A percentile compares a stretch with the other conserved stretches of the same genome.
These are phyloP conservation scores for Drosophila acutilabella DNA, from an alignment of 2,888 invertebrate species.

Conservation along the genomic window DNA sequence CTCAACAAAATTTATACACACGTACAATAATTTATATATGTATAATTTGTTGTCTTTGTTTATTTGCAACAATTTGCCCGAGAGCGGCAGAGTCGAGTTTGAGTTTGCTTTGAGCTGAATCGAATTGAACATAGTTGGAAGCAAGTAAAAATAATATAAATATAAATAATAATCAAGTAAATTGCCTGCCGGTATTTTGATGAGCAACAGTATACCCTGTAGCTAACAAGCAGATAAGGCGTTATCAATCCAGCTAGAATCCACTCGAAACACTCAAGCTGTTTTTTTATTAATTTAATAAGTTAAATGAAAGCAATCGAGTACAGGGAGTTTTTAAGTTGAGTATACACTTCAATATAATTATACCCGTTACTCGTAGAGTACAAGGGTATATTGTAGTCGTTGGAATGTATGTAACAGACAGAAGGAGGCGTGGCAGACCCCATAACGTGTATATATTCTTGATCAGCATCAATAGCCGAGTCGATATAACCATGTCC, in stretches of 20 bases:
- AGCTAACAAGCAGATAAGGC: background rate
- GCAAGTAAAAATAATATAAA: conserved; percentile 18
- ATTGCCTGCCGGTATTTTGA: conserved; percentile 22
- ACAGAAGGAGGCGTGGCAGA: no score
- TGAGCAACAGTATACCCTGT: conserved; percentile 28
- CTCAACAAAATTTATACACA: conserved; percentile 15
- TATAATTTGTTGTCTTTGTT: conserved; percentile 8
- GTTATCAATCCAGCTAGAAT: background rate
- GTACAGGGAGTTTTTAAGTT: background rate
- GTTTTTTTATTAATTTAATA: background rate
- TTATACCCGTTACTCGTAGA: no score
- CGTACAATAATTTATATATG: conserved; percentile 20
- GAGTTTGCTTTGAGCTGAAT: conserved; percentile 46
- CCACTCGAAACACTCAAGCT: background rate
- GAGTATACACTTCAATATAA: background rate
- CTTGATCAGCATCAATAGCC: no score
- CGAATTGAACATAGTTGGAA: conserved; percentile 20
- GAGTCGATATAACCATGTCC: no score
- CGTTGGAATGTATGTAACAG: no score
- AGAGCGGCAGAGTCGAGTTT: conserved; percentile 36
- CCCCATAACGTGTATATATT: no score
- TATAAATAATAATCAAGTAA: conserved; percentile 37
- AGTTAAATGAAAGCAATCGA: background rate
- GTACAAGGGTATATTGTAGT: no score
- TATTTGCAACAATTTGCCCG: conserved; percentile 14